phyloP scores from a whole-genome alignment of 2,797 vertebrate species.

The Enteromius trimaculatus region DNA sequence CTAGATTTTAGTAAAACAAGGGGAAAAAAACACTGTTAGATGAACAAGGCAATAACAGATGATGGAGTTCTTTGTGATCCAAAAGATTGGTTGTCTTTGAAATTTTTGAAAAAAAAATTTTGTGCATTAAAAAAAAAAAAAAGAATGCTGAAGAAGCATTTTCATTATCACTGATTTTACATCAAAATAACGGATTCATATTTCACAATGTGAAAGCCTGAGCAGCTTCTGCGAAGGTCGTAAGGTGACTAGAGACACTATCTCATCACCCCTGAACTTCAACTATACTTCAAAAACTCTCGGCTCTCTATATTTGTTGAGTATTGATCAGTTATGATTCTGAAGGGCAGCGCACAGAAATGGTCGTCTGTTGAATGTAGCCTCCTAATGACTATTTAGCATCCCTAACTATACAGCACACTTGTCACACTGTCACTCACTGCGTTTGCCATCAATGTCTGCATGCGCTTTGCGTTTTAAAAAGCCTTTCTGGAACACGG shows the following conservation, averaged over 20 bases:
- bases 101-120: background rate
- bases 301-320: background rate
- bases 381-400: background rate
- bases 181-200: background rate
- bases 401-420: background rate
- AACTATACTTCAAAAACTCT: background rate
- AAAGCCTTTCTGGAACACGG: constrained; percentile 84
- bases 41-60: background rate
- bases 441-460: constrained; percentile 89
- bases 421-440: constrained; percentile 74
- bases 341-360: background rate
- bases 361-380: background rate
- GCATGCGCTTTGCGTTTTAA: constrained; percentile 89
- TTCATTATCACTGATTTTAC: background rate
- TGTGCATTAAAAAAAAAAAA: background rate
- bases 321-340: background rate
- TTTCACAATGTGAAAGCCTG: background rate
- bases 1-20: background rate
- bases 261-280: background rate
- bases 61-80: background rate
- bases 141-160: background rate
- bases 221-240: background rate
- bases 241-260: background rate
- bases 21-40: background rate
- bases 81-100: background rate